Evolutionary conservation across 30 jellyfish, hydroid and myxozoan species (phyloP).

Genomic region (Phacellophora camtschatica): DNA sequence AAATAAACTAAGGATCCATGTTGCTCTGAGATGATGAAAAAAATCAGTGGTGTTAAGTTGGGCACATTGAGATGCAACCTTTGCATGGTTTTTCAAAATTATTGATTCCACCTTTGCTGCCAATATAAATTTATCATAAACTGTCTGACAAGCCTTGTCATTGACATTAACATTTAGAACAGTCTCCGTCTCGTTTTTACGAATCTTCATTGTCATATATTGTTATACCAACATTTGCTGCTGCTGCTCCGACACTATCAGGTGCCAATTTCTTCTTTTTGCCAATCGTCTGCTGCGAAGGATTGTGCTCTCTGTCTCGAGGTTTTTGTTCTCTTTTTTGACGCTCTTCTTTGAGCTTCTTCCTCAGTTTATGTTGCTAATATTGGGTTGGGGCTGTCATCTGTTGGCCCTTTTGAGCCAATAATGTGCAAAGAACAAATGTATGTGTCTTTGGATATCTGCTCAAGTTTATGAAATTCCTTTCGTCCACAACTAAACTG

Average conservation of each 20-base stretch:
- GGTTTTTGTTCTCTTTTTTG: too few species aligned
- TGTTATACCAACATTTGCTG: not conserved
- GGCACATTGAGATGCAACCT: not conserved
- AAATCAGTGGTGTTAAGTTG: too few species aligned
- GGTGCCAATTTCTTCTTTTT: too few species aligned
- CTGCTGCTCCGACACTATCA: too few species aligned
- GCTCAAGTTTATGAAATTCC: not conserved
- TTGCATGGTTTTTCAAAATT: not conserved
- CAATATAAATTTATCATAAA: slow-evolving; percentile 8
- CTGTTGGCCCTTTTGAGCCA: slow-evolving; percentile 54
- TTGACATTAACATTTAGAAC: not conserved
- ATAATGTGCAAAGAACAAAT: slow-evolving; percentile 35
- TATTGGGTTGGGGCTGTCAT: slow-evolving; percentile 42
- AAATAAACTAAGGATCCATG: not conserved
- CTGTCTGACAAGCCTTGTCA: slow-evolving; percentile 37
- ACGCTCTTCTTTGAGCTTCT: not conserved
- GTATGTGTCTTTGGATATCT: slow-evolving; percentile 39
- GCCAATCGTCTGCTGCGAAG: too few species aligned
- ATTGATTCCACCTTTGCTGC: slow-evolving; percentile 40
- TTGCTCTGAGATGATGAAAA: too few species aligned
- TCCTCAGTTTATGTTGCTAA: slow-evolving; percentile 12
- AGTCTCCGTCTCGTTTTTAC: not conserved
- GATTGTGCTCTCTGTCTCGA: too few species aligned
- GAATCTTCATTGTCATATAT: not conserved
- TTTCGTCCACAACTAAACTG: slow-evolving; percentile 44